A percentile compares a stretch with the other conserved stretches of the same genome.
phyloP scores from a whole-genome alignment of 1,140 invertebrate species.

The Conus ventricosus region DNA sequence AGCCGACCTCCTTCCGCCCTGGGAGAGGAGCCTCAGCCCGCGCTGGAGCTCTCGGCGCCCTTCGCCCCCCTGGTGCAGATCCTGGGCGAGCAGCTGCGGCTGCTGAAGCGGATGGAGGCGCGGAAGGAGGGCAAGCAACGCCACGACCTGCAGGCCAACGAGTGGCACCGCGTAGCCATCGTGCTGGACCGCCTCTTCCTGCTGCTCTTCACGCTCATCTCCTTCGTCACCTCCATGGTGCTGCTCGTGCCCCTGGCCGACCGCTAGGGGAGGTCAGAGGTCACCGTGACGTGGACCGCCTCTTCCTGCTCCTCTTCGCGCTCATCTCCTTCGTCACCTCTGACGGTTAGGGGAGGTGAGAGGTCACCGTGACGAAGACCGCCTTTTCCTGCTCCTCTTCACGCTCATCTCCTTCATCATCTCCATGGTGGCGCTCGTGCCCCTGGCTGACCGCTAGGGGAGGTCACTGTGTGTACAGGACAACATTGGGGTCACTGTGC shows the following conservation, averaged over 20 bases:
- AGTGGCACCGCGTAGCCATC: constrained; percentile 59
- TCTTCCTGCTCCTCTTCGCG: constrained; percentile 59
- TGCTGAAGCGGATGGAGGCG: constrained; percentile 45
- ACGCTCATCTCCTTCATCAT: constrained; percentile 45
- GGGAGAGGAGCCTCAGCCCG: no score
- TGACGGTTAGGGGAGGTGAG: constrained; percentile 59
- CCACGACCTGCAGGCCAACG: constrained; percentile 40
- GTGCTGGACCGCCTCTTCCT: constrained; percentile 61
- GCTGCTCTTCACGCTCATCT: constrained; percentile 55
- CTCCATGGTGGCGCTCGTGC: constrained; percentile 51
- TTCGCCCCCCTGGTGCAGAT: constrained; percentile 34
- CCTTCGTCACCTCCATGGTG: constrained; percentile 45
- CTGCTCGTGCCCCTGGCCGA: constrained; percentile 44
- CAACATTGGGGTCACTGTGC: no score
- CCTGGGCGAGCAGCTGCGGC: constrained; percentile 43
- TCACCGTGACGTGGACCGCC: constrained; percentile 42
- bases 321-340: constrained; percentile 46
- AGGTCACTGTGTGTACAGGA: not conserved
- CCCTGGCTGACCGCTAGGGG: not conserved
- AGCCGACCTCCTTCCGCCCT: no score
- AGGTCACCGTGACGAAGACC: constrained; percentile 59
- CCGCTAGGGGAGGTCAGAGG: not conserved
- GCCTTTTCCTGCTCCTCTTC: constrained; percentile 61
- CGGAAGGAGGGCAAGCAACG: constrained; percentile 41
- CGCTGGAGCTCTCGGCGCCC: not conserved